A percentile compares a stretch with the other conserved stretches of the same genome.
phyloP scores from a whole-genome alignment of 2,888 invertebrate genomes.

The Buathra laborator region DNA sequence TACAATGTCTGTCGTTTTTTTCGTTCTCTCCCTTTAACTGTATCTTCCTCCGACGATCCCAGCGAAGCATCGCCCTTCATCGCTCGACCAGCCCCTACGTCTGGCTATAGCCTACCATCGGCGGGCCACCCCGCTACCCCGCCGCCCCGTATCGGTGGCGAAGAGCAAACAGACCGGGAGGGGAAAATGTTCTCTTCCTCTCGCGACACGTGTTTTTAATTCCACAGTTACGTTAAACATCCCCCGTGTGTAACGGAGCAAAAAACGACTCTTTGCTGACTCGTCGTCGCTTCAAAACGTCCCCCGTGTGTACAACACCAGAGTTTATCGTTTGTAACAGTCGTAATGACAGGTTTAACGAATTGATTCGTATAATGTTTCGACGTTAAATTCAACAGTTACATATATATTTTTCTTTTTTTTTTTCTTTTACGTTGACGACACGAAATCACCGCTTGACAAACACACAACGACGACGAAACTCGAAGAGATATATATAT shows the following conservation, averaged over 20 bases:
- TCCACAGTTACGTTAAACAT: constrained; percentile 68
- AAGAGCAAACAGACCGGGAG: constrained; percentile 38
- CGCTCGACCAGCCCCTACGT: constrained; percentile 40
- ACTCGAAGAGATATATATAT: constrained; percentile 40
- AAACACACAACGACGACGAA: constrained; percentile 61
- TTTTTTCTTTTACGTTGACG: background rate
- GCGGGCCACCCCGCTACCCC: background rate
- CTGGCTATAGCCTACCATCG: background rate
- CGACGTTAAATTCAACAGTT: constrained; percentile 8
- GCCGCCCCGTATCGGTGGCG: constrained; percentile 40
- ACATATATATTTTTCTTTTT: constrained; percentile 1
- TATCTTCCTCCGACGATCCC: constrained; percentile 2
- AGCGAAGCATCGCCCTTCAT: constrained; percentile 36
- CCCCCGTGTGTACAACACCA: constrained; percentile 2
- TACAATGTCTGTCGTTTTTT: constrained; percentile 26
- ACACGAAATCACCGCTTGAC: constrained; percentile 65
- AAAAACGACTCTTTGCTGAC: constrained; percentile 32
- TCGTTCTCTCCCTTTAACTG: constrained; percentile 42
- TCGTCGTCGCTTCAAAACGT: constrained; percentile 9
- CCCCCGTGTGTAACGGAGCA: constrained; percentile 55
- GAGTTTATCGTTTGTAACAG: constrained; percentile 7
- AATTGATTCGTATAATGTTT: constrained; percentile 9
- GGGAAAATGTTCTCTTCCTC: background rate
- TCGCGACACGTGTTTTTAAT: constrained; percentile 69
- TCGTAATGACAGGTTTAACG: constrained; percentile 17